Evolutionary conservation across 2,113 vertebrate genomes (phyloP), one percentile per base, ranked within the genome.

Genomic region (Ranitomeya variabilis): DNA sequence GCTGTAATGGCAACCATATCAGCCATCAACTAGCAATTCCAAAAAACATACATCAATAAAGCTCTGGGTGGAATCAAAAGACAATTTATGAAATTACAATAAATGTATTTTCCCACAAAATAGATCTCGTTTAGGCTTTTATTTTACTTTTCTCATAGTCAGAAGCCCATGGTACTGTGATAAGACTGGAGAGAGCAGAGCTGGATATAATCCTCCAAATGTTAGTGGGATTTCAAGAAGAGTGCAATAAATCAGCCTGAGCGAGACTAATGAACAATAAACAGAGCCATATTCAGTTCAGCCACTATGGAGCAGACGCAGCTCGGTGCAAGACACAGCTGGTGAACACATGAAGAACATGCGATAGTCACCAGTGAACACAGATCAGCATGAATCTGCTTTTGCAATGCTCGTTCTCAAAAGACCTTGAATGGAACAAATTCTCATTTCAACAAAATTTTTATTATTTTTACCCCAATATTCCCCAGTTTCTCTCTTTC

Each of bases 261-360:
- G 16, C 55, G 55, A 73, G 69, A 85, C 69, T 74, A 85, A 85
- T 85, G 45, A 71, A 55, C 64, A 79, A 80, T 78, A 80, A 86
- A 80, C 76, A 80, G 71, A 80, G 74, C 59, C 52, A 80, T 51
- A 59, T 13, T 57, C 18, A 79, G 59, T 15, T 16, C 69, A 19
- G 8, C 31, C 76, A 31, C 77, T 19, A 21, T 18, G 59, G 26
- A 52, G 37, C 37, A 86, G 57, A 78, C 59, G 51, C 74, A 26
- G 59, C 62, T 52, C 45, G 55, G 37, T 79, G 71, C 73, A 86
- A 57, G 26, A 66, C 62, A 91, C 92, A 94, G 93, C 91, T 94
- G 92, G 88, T 88, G 90, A 89, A 86, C 92, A 94, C 91, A 92
- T 91, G 92, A 82, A 92, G 90, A 19, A 31, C 85, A 37, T 90